Evolutionary conservation across 2,797 vertebrate species (phyloP).

Genomic region (Emys orbicularis): DNA sequence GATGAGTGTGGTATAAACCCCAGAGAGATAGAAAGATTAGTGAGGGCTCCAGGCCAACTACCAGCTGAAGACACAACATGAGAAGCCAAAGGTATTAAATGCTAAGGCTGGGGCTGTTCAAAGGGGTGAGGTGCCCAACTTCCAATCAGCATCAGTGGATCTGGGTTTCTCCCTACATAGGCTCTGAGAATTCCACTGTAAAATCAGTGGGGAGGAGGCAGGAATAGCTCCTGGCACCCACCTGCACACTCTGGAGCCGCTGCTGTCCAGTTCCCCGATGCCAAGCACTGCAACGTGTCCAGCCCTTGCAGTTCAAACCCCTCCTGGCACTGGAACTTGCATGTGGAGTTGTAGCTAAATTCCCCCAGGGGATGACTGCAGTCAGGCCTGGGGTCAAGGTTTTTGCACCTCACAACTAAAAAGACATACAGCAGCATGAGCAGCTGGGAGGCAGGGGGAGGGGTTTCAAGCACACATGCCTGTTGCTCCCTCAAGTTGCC

Average conservation of each 20-base stretch:
- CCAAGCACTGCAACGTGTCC: constrained; percentile 74
- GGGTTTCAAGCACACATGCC: too few relatives aligned
- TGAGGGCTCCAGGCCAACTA: neutral
- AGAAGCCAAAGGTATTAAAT: neutral
- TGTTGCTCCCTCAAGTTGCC: too few relatives aligned
- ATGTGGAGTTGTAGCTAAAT: constrained; percentile 79
- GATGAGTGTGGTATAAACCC: neutral
- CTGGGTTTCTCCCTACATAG: neutral
- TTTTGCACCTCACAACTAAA: constrained; percentile 35
- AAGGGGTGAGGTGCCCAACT: neutral
- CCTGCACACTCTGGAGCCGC: constrained; percentile 81
- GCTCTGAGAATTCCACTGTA: neutral
- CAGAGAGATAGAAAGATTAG: neutral
- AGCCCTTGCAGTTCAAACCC: constrained; percentile 78
- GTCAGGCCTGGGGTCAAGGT: constrained; percentile 55
- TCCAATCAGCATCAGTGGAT: neutral
- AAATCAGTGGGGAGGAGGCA: neutral
- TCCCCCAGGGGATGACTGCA: constrained; percentile 73
- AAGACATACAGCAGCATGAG: neutral
- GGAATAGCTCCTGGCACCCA: neutral
- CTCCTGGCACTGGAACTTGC: constrained; percentile 81
- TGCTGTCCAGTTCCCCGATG: constrained; percentile 80
- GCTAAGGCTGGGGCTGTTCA: neutral
- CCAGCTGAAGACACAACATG: neutral
- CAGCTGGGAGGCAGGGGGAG: neutral